Evolutionary conservation across 2,888 invertebrate species (phyloP), one percentile per base, ranked within the genome.

Genomic region (Meandrusa payeni): DNA sequence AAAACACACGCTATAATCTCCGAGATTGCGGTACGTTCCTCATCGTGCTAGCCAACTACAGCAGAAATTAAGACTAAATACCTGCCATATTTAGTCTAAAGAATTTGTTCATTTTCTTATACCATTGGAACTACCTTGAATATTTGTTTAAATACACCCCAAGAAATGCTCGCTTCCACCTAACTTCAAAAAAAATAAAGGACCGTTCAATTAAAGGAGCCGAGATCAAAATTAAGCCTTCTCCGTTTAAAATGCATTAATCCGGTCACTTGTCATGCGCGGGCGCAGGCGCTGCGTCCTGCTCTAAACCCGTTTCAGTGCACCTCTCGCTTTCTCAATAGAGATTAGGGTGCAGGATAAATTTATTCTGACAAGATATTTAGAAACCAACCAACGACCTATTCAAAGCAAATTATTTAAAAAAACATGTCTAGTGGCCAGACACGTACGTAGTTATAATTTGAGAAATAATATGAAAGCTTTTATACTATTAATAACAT

Each of bases 191-290:
- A 46, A 47, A 65, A 67, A 68, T 68, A 65, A 62, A 67, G 66
- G 65, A 56, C 57, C 68, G 70, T 76, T 79, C 79, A 81, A 86
- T 85, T 85, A 83, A 81, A 71, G 70, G 63, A 63, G 60, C 70
- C 61, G 65, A 74, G 67, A 76, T 74, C 77, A 76, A 76, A 85
- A 87, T 86, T 85, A 82, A 86, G 86, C 86, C 81, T 79, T 86
- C 82, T 78, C 76, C 81, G 77, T 85, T 87, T 83, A 83, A 86
- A 85, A 83, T 82, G 78, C 83, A 83, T 86, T 86, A 86, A 86
- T 85, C 83, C 81, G 77, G 80, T 78, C 82, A 83, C 85, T 81
- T 83, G 86, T 80, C 82, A 80, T 71, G 80, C 73, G 69, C 75
- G 55, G 59, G 69, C 73, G 75, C 75, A 66, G 52, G 64, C 52